These are phyloP conservation scores for Habroteleia sp. DNA, from an alignment of 2,888 invertebrate genomes.

Conservation along the genomic window DNA sequence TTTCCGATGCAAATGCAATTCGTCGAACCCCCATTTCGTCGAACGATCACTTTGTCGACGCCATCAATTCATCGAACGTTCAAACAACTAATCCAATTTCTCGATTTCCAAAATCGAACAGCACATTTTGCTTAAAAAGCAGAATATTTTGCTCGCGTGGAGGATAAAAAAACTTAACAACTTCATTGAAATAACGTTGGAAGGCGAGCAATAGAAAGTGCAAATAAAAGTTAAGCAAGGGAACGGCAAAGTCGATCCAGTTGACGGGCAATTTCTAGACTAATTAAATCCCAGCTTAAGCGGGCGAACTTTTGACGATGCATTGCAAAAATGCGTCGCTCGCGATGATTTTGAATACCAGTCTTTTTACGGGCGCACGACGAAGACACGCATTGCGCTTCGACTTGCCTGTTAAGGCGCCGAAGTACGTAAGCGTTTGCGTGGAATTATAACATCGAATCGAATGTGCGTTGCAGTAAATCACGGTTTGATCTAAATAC, in stretches of 20 bases:
- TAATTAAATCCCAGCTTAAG: constrained; percentile 27
- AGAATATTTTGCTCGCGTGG: no score
- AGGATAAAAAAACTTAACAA: no score
- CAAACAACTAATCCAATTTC: no score
- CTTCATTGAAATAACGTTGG: no score
- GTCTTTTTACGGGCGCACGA: constrained; percentile 36
- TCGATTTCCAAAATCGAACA: no score
- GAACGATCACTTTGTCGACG: no score
- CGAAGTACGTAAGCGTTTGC: constrained; percentile 26
- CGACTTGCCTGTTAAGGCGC: constrained; percentile 39
- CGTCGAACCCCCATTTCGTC: no score
- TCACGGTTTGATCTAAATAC: constrained; percentile 62
- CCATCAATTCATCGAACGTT: no score
- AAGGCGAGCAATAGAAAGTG: no score
- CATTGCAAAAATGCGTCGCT: constrained; percentile 24
- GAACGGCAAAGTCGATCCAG: background rate
- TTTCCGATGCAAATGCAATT: no score
- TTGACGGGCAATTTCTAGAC: constrained; percentile 14
- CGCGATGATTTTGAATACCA: constrained; percentile 42
- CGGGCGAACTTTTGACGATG: constrained; percentile 14
- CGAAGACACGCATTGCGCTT: constrained; percentile 29
- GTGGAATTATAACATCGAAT: constrained; percentile 44
- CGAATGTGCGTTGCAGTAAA: constrained; percentile 53
- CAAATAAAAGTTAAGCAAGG: constrained; percentile 1
- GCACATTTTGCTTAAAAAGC: no score